Percentiles rank a stretch among this genome's conserved stretches.
phyloP scores from a whole-genome alignment of 2,888 invertebrate genomes.

The Notocelia uddmanniana region DNA sequence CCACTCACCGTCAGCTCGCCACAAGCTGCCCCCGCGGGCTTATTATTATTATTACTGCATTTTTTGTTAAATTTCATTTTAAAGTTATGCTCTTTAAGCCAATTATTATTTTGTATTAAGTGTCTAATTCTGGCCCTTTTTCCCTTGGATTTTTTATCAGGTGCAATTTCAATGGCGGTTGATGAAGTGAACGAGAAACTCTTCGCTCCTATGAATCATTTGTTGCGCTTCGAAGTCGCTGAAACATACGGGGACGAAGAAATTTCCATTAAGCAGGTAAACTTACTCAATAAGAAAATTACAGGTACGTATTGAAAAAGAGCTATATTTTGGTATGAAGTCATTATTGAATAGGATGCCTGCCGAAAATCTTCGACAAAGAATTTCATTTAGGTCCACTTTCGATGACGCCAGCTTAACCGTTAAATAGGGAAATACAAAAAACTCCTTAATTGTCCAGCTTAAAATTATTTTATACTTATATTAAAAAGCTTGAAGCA shows the following conservation, averaged over 20 bases:
- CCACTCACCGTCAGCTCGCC: too few species aligned
- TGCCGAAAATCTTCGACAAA: neutral
- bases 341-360: neutral
- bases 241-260: conserved; percentile 97
- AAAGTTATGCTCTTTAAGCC: too few species aligned
- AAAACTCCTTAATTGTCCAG: neutral
- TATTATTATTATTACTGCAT: too few species aligned
- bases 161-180: conserved; percentile 95
- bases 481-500: neutral
- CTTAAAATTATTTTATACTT: neutral
- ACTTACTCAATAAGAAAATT: conserved; percentile 32
- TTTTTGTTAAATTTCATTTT: too few species aligned
- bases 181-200: conserved; percentile 91
- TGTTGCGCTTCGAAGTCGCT: conserved; percentile 92
- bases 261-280: conserved; percentile 90
- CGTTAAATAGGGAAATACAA: conserved; percentile 23
- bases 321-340: neutral
- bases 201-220: conserved; percentile 88
- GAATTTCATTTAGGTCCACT: conserved; percentile 46
- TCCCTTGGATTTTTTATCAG: conserved; percentile 69
- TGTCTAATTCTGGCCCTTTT: neutral
- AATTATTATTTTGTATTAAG: too few species aligned
- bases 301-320: neutral
- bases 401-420: conserved; percentile 18
- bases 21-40: too few species aligned